phyloP scores from a whole-genome alignment of 2,888 invertebrate species.

The Phytoseiulus persimilis region DNA sequence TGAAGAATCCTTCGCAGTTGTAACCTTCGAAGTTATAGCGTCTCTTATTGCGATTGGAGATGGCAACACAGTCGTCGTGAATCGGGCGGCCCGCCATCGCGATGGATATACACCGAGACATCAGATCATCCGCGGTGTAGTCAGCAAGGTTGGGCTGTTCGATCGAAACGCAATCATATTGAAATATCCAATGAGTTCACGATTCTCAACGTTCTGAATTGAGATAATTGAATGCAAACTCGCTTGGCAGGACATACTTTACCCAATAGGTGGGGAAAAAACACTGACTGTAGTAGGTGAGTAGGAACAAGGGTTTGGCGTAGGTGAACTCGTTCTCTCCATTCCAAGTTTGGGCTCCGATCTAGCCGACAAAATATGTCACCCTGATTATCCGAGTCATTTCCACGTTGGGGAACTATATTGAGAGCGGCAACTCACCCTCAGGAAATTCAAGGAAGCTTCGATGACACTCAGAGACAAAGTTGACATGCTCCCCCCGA shows the following conservation, averaged over 20 bases:
- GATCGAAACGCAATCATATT: not conserved
- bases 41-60: constrained; percentile 20
- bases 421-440: not conserved
- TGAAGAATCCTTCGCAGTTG: not conserved
- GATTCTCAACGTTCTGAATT: too few relatives aligned
- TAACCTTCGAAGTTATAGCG: not conserved
- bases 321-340: constrained; percentile 15
- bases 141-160: constrained; percentile 15
- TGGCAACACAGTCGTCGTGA: constrained; percentile 21
- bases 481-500: constrained; percentile 47
- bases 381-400: not conserved
- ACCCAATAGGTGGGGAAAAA: constrained; percentile 36
- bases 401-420: too few relatives aligned
- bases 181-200: too few relatives aligned
- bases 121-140: constrained; percentile 9
- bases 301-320: not conserved
- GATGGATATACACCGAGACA: not conserved
- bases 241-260: too few relatives aligned
- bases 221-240: not conserved
- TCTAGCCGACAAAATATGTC: not conserved
- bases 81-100: constrained; percentile 32
- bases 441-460: not conserved
- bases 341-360: not conserved
- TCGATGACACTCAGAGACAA: not conserved
- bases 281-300: constrained; percentile 16